Conservation (phyloP, 2,113 vertebrate genomes). For the Campylomormyrus tamandua region DNA sequence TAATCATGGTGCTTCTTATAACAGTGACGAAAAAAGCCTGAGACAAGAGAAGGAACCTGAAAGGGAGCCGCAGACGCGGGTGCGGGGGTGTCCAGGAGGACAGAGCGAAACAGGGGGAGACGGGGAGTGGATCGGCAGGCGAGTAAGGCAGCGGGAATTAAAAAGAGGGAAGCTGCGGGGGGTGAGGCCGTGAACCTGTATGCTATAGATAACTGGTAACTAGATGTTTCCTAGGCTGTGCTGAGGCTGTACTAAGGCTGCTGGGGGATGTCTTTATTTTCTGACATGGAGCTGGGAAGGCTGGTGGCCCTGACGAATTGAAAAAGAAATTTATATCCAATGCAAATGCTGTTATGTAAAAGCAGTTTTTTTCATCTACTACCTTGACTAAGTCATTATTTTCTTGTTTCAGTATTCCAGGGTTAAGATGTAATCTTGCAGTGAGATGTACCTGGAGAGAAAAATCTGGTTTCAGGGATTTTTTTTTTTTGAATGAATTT, state of each 20-base stretch:
- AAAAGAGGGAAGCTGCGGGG: neutral
- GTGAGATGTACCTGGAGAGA: neutral
- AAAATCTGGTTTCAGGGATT: neutral
- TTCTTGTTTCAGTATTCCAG: neutral
- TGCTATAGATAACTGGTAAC: slow-evolving; percentile 23
- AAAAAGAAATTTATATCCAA: neutral
- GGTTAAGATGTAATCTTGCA: neutral
- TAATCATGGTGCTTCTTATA: neutral
- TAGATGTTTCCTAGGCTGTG: slow-evolving; percentile 17
- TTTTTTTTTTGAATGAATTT: neutral
- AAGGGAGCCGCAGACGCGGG: neutral
- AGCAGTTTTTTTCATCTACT: neutral
- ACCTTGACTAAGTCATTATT: neutral
- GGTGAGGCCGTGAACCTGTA: neutral
- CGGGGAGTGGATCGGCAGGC: neutral
- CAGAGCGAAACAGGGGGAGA: neutral
- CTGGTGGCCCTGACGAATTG: neutral
- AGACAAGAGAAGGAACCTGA: neutral
- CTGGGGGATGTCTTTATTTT: slow-evolving; percentile 21
- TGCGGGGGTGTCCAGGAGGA: neutral
- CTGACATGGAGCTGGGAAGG: neutral
- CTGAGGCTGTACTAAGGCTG: neutral
- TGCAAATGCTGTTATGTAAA: slow-evolving; percentile 3
- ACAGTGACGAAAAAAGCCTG: neutral
- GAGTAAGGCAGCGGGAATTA: slow-evolving; percentile 18